phyloP scores from a whole-genome alignment of 2,797 vertebrate genomes.

The Acomys russatus region DNA sequence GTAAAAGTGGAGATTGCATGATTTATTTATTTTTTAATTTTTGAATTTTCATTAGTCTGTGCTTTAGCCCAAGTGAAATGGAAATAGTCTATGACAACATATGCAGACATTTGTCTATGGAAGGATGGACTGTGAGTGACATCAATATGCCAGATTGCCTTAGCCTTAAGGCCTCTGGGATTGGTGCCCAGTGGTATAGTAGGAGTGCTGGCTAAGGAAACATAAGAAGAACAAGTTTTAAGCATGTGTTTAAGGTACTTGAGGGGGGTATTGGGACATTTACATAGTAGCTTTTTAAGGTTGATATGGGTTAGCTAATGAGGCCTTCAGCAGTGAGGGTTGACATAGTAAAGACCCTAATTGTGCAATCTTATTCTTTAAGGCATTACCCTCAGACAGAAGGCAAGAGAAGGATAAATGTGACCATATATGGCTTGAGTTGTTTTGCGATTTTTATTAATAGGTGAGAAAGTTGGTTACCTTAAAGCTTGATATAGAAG shows the following conservation, averaged over 20 bases:
- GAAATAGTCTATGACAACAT: not conserved
- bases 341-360: not conserved
- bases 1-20: too few relatives aligned
- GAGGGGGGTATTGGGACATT: too few relatives aligned
- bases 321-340: not conserved
- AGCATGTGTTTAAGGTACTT: not conserved
- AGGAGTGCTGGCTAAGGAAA: too few relatives aligned
- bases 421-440: too few relatives aligned
- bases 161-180: too few relatives aligned
- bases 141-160: not conserved
- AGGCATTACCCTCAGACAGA: not conserved
- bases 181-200: not conserved
- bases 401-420: not conserved
- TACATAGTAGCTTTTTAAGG: not conserved
- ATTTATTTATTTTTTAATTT: too few relatives aligned
- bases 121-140: too few relatives aligned
- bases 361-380: not conserved
- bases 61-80: not conserved
- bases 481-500: not conserved
- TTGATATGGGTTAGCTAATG: too few relatives aligned
- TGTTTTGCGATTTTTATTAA: not conserved
- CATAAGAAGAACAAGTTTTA: not conserved
- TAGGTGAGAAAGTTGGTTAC: fast-evolving
- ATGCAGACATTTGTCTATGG: not conserved
- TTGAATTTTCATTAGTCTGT: too few relatives aligned